A percentile compares a stretch with the other conserved stretches of the same genome.
Conservation (phyloP, 2,888 invertebrate genomes). For the Crepidodera aurea region DNA sequence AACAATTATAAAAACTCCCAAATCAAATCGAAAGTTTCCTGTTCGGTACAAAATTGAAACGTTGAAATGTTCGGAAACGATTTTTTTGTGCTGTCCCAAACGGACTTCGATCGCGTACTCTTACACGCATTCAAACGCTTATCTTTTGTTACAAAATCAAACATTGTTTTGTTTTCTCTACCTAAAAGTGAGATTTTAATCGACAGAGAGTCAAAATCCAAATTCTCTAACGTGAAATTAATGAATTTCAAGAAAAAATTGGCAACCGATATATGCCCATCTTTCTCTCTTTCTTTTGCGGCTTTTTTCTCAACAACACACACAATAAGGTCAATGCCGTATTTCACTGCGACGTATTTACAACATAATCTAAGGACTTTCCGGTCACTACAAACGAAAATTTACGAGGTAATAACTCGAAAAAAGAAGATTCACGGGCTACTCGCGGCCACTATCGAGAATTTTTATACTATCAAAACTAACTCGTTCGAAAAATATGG, state of each 20-base stretch:
- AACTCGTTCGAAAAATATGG: background rate
- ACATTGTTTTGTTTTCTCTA: too few relatives aligned
- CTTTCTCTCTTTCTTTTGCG: background rate
- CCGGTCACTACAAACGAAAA: slow-evolving; percentile 24
- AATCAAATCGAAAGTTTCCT: too few relatives aligned
- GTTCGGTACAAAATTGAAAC: too few relatives aligned
- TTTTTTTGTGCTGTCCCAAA: too few relatives aligned
- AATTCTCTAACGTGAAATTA: too few relatives aligned
- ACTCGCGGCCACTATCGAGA: background rate
- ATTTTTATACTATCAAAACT: background rate
- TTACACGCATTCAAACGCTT: too few relatives aligned
- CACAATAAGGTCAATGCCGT: slow-evolving; percentile 13
- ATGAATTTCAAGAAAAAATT: background rate
- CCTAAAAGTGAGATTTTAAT: too few relatives aligned
- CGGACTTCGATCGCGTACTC: too few relatives aligned
- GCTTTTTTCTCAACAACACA: background rate
- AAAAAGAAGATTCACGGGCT: slow-evolving; percentile 7
- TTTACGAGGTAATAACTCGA: slow-evolving; percentile 24
- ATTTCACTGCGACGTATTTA: slow-evolving; percentile 22
- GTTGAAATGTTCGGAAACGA: too few relatives aligned
- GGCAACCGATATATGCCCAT: background rate
- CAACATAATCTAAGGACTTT: slow-evolving; percentile 24
- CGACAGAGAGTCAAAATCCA: too few relatives aligned
- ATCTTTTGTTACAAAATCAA: too few relatives aligned
- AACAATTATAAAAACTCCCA: too few relatives aligned